phyloP scores from a whole-genome alignment of 2,113 vertebrate genomes.

The Solea solea region DNA sequence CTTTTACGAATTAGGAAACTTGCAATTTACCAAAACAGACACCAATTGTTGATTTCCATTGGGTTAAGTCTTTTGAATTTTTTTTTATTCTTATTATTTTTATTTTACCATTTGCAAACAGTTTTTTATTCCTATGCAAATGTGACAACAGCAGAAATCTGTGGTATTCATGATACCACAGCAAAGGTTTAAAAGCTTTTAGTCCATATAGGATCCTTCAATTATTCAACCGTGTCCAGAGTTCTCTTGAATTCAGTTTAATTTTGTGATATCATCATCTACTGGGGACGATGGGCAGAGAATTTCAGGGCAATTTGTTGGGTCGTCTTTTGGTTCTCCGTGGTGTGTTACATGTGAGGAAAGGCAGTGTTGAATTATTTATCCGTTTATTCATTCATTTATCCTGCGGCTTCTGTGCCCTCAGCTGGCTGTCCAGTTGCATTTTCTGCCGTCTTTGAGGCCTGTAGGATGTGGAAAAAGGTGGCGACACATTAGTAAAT shows the following conservation, averaged over 20 bases:
- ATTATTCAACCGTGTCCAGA: conserved; percentile 19
- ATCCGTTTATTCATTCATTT: conserved; percentile 74
- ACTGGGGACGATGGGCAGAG: conserved; percentile 18
- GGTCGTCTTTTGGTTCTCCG: conserved; percentile 53
- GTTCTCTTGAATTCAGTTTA: conserved; percentile 37
- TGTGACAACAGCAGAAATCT: not conserved
- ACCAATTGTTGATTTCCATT: conserved; percentile 1
- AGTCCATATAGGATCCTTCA: not conserved
- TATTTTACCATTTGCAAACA: conserved; percentile 21
- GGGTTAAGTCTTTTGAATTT: conserved; percentile 30
- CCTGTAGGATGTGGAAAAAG: conserved; percentile 72
- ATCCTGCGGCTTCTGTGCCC: conserved; percentile 90
- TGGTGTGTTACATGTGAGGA: conserved; percentile 56
- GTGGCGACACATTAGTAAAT: not conserved
- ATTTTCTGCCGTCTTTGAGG: conserved; percentile 92
- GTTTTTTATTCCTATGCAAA: conserved; percentile 6
- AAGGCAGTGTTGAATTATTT: conserved; percentile 62
- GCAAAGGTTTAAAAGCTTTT: conserved; percentile 51
- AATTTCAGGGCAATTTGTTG: conserved; percentile 33
- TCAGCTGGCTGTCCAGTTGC: conserved; percentile 87
- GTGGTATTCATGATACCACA: conserved; percentile 9
- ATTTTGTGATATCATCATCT: conserved; percentile 34
- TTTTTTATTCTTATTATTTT: no score
- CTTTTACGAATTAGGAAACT: no score
- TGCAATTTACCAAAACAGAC: not conserved